Evolutionary conservation across 1,140 invertebrate genomes (phyloP).

Genomic region (Brachionus rotundiformis): DNA sequence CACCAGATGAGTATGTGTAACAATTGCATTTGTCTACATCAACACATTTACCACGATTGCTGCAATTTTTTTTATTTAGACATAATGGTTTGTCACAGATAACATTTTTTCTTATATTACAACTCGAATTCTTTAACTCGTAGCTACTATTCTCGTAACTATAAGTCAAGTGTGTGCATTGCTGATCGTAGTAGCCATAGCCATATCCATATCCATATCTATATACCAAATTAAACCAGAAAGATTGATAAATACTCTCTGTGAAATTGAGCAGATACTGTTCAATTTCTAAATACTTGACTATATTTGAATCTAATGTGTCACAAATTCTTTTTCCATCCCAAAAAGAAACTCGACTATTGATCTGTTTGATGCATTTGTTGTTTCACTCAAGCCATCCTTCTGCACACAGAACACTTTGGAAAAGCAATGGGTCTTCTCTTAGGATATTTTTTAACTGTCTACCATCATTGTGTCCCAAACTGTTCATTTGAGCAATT

Average conservation of each 20-base stretch:
- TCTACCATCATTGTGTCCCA: neutral
- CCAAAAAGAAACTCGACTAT: neutral
- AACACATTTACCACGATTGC: neutral
- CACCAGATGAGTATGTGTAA: neutral
- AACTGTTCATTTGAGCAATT: neutral
- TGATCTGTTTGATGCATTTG: neutral
- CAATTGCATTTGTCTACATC: neutral
- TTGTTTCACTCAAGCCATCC: conserved; percentile 9
- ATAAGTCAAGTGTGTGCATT: neutral
- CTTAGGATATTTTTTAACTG: neutral
- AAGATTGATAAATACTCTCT: neutral
- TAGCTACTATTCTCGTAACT: neutral
- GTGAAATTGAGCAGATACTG: neutral
- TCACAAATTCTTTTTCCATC: neutral
- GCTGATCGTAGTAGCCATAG: neutral
- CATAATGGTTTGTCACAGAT: neutral
- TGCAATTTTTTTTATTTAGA: conserved; percentile 4
- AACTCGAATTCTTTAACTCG: neutral
- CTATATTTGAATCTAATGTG: neutral
- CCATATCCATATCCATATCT: no score
- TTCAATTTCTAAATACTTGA: conserved; percentile 1
- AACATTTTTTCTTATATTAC: neutral
- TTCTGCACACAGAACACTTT: neutral
- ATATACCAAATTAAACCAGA: neutral
- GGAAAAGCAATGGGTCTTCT: neutral